Evolutionary conservation across 2,797 vertebrate species (phyloP).

Genomic region (Botia almorhae): DNA sequence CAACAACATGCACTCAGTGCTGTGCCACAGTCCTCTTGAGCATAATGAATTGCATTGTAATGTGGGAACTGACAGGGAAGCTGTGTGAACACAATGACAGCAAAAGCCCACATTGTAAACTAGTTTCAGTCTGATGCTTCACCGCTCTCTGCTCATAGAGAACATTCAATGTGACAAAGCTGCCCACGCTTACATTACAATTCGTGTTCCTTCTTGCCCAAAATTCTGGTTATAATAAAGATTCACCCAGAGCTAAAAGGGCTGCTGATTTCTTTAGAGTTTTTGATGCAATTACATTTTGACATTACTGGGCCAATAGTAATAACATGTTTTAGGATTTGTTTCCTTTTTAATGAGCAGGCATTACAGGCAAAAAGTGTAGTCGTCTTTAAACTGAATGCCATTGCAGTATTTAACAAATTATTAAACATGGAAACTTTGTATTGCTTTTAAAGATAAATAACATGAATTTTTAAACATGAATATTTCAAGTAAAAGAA

Average conservation of each 20-base stretch:
- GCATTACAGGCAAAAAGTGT: neutral
- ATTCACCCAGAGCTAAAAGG: neutral
- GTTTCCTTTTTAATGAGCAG: neutral
- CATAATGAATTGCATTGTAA: constrained; percentile 27
- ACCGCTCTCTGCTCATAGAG: neutral
- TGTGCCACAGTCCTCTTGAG: constrained; percentile 25
- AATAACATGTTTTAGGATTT: neutral
- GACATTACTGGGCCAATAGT: neutral
- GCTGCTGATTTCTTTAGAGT: neutral
- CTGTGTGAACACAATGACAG: constrained; percentile 28
- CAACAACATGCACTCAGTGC: neutral
- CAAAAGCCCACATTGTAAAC: constrained; percentile 20
- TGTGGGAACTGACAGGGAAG: constrained; percentile 20
- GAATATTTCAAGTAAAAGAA: too few relatives aligned
- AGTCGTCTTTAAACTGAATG: neutral
- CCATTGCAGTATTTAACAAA: too few relatives aligned
- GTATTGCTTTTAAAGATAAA: neutral
- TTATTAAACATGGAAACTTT: too few relatives aligned
- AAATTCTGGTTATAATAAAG: constrained; percentile 9
- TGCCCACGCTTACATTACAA: constrained; percentile 11
- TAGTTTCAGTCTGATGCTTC: constrained; percentile 30
- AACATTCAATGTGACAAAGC: constrained; percentile 45
- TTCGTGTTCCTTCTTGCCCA: neutral
- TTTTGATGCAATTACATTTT: neutral
- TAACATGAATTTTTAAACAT: neutral